Percentiles rank a stretch among this genome's conserved stretches.
phyloP scores from a whole-genome alignment of 1,140 invertebrate genomes.

The Rhizoglyphus robini region DNA sequence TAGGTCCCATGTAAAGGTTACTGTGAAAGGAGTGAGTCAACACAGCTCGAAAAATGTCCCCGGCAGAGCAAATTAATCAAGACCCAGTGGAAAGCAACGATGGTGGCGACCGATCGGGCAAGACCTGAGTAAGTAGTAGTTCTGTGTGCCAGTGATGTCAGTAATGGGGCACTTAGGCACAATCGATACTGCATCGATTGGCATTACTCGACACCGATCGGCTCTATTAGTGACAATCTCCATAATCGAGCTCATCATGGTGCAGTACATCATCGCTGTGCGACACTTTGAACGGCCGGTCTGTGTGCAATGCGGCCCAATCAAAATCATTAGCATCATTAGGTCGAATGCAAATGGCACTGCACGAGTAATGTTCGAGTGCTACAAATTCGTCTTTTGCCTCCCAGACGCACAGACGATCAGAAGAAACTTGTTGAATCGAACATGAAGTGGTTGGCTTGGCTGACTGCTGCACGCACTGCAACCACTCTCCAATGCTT shows the following conservation, averaged over 20 bases:
- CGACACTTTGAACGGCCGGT: too few relatives aligned
- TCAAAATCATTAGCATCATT: slow-evolving; percentile 15
- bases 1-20: not conserved
- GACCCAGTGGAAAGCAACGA: not conserved
- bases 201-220: not conserved
- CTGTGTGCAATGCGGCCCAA: too few relatives aligned
- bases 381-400: not conserved
- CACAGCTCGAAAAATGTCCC: not conserved
- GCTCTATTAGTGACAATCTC: slow-evolving; percentile 2
- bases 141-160: too few relatives aligned
- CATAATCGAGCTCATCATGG: slow-evolving; percentile 8
- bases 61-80: slow-evolving; percentile 1
- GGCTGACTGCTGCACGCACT: not conserved
- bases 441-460: not conserved
- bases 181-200: slow-evolving; percentile 10
- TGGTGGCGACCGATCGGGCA: not conserved
- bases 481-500: too few relatives aligned
- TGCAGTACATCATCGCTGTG: slow-evolving; percentile 1
- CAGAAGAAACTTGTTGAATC: not conserved
- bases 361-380: not conserved
- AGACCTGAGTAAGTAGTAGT: too few relatives aligned
- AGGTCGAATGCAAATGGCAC: slow-evolving; percentile 8
- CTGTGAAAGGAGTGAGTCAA: not conserved
- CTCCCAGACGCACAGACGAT: not conserved
- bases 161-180: slow-evolving; percentile 1